Evolutionary conservation across 2,888 invertebrate species (phyloP).

Genomic region (Cheilosia pagana): DNA sequence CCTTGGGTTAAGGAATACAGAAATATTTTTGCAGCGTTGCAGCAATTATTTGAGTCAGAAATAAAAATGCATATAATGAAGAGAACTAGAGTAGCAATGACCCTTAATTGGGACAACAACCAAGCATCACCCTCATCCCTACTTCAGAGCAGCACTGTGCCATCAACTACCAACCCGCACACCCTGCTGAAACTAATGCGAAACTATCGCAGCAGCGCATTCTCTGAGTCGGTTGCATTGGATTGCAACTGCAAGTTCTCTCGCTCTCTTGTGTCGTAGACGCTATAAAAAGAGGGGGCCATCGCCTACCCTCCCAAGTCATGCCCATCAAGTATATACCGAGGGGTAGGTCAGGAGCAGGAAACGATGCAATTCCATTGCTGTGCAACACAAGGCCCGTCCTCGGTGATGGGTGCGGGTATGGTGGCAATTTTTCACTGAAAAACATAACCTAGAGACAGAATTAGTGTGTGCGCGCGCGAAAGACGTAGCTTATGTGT

Average conservation of each 20-base stretch:
- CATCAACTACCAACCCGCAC: not conserved
- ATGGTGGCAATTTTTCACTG: conserved; percentile 42
- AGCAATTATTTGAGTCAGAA: conserved; percentile 64
- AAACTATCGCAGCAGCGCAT: conserved; percentile 55
- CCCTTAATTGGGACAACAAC: conserved; percentile 79
- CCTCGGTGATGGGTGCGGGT: conserved; percentile 14
- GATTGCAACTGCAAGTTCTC: conserved; percentile 4
- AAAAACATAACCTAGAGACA: conserved; percentile 75
- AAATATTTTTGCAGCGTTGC: conserved; percentile 57
- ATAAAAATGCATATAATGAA: conserved; percentile 72
- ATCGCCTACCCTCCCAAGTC: conserved; percentile 9
- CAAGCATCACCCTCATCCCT: conserved; percentile 71
- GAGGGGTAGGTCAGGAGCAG: conserved; percentile 75
- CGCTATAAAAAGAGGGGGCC: not conserved
- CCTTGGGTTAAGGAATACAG: conserved; percentile 46
- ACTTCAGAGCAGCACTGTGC: conserved; percentile 2
- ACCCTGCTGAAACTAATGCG: conserved; percentile 36
- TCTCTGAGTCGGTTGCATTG: conserved; percentile 57
- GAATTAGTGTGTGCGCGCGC: conserved; percentile 57
- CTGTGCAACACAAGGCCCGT: conserved; percentile 58
- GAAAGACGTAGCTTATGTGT: not conserved
- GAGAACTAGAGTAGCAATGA: conserved; percentile 77
- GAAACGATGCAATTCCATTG: conserved; percentile 71
- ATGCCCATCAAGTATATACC: conserved; percentile 26
- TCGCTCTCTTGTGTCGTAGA: conserved; percentile 16